A percentile compares a stretch with the other conserved stretches of the same genome.
phyloP scores from a whole-genome alignment of 2,113 vertebrate species.

The Gulo gulo region DNA sequence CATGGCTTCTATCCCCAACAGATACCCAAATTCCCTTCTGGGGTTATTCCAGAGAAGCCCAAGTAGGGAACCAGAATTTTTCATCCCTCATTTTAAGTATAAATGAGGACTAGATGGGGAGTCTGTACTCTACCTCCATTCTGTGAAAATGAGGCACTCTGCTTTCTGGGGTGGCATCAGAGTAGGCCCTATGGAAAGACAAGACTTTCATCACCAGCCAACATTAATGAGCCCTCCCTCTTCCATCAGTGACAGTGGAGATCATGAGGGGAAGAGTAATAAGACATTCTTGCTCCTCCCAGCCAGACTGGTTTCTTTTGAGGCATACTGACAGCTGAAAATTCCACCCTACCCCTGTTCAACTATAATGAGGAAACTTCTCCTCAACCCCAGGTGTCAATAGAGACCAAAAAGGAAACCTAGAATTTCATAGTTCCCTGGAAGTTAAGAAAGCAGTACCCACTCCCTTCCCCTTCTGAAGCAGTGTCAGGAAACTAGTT shows the following conservation, averaged over 20 bases:
- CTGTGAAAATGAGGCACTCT: neutral
- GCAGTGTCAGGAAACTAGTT: neutral
- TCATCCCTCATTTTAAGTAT: neutral
- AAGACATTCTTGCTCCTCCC: neutral
- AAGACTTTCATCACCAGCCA: neutral
- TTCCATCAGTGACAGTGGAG: neutral
- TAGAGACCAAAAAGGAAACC: neutral
- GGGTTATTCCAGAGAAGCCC: neutral
- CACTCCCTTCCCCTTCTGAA: fast-evolving
- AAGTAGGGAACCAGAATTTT: neutral
- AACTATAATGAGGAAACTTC: neutral
- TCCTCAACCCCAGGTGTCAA: neutral
- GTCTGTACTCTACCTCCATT: fast-evolving
- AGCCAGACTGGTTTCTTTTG: neutral
- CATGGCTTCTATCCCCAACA: neutral
- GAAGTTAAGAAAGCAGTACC: neutral
- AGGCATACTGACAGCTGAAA: neutral
- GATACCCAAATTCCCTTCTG: neutral
- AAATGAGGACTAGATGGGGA: neutral
- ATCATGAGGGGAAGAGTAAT: neutral
- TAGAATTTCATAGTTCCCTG: neutral
- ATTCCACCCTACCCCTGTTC: neutral
- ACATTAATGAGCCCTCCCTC: neutral
- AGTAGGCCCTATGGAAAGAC: neutral
- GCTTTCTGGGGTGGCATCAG: neutral